Evolutionary conservation across 92 coral and sea anemone genomes (phyloP).

Genomic region (Bergia puertoricense): DNA sequence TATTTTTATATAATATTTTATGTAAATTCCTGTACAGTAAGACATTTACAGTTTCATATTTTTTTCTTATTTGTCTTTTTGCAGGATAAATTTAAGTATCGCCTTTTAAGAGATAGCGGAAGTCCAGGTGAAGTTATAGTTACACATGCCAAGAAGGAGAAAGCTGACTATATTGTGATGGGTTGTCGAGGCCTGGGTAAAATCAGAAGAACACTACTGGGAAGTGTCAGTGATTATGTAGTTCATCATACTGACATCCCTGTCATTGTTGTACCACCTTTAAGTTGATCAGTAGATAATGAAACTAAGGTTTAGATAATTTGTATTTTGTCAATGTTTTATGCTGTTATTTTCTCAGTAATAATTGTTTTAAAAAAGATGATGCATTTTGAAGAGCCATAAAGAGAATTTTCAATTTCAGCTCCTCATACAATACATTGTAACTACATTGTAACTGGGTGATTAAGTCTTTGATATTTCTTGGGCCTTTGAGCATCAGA

Average conservation of each 20-base stretch:
- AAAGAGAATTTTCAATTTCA: no score
- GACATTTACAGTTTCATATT: not conserved
- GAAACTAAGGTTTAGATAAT: not conserved
- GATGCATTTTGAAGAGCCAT: no score
- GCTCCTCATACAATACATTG: no score
- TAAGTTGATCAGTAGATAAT: not conserved
- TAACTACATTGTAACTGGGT: no score
- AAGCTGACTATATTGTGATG: slow-evolving; percentile 40
- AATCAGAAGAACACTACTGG: slow-evolving; percentile 32
- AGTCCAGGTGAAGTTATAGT: slow-evolving; percentile 38
- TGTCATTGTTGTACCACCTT: slow-evolving; percentile 37
- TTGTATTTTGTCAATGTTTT: not conserved
- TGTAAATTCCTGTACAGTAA: no score
- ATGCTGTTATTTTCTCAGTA: not conserved
- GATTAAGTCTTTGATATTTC: no score
- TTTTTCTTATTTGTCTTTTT: not conserved
- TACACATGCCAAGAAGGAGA: slow-evolving; percentile 31
- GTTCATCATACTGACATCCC: slow-evolving; percentile 38
- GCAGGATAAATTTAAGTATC: slow-evolving; percentile 25
- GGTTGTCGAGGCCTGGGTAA: slow-evolving; percentile 40
- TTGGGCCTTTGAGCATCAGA: no score
- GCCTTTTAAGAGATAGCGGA: slow-evolving; percentile 32
- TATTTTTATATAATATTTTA: no score
- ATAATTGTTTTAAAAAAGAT: no score
- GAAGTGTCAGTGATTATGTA: slow-evolving; percentile 39